Conservation (phyloP, 2,113 vertebrate genomes). For the Cervus canadensis region DNA sequence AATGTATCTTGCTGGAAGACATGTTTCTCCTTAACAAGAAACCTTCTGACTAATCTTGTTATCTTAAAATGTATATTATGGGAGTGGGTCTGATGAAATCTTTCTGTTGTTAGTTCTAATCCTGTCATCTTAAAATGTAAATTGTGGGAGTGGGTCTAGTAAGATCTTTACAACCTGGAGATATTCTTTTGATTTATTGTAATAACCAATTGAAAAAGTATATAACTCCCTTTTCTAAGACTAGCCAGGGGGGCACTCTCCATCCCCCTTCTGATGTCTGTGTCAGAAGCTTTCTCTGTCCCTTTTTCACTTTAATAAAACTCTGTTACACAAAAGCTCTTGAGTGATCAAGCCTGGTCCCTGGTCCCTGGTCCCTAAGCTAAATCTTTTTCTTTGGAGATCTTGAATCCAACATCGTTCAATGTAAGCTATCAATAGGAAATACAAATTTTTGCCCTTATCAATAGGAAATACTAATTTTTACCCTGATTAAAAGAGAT, state of each 20-base stretch:
- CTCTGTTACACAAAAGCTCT: neutral
- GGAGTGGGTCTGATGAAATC: neutral
- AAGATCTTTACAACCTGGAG: neutral
- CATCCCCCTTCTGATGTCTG: neutral
- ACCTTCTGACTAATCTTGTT: neutral
- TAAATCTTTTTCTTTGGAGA: neutral
- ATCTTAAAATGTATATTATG: neutral
- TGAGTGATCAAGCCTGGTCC: neutral
- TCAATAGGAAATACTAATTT: neutral
- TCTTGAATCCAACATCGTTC: rapidly evolving
- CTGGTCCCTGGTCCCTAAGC: neutral
- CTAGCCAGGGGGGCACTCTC: neutral
- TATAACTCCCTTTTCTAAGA: neutral
- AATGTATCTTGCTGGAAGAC: neutral
- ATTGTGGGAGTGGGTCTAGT: neutral
- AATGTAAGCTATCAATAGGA: neutral
- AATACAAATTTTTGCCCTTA: neutral
- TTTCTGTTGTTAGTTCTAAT: neutral
- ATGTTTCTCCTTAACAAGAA: neutral
- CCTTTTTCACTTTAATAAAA: neutral
- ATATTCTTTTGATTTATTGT: neutral
- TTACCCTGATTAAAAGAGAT: neutral
- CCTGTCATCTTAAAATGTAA: neutral
- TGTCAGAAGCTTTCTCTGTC: neutral
- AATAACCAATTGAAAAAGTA: neutral